Base-by-base conservation (phyloP, 1,140 invertebrate species). In the Armadillidium nasatum region DNA sequence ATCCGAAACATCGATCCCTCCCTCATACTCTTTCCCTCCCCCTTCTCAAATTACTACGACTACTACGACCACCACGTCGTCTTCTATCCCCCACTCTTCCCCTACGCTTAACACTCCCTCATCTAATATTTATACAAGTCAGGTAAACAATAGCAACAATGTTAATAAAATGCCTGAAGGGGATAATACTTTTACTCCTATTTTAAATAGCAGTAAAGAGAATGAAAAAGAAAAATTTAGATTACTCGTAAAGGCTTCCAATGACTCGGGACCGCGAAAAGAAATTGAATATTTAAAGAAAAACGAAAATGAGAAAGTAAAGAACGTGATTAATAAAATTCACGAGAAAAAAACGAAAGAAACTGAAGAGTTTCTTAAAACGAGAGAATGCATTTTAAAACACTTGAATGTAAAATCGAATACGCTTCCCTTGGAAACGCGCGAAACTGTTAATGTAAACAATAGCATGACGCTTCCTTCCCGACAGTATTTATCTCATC, bases 71-170 rank as follows among this genome's bases (percentile, higher is more conserved):
- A 10, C 44, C 44, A 10, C 66, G 9, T 70, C 76, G 15, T 73
- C 76, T 46, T 70, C 75, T 10, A 66, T 73, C 13, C 71, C 71
- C 23, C 71, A 50, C 19, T 72, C 50, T 19, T 19, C 50, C 50
- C 19, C 50, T 60, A 15, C 50, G 3, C 50, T 60, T 60, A 60
- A 13, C 11, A 60, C 11, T 19, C 50, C 50, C 50, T 60, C 50
- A 3, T 19, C 50, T 19, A 60, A 60, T 60, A 13, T 60, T 60
- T 19, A 19, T 60, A 15, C 50, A 19, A 60, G 11, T 60, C 50
- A 60, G 50, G 50, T 60, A 19, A 60, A 60, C 19, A 60, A 19
- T 19, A 19, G 11, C 11, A 60, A 60, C 19, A 60, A 19, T 19
- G 50, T 19, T 13, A 19, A 19, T 60, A 60, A 60, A 60, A 19